Base-by-base conservation (phyloP, 2,797 vertebrate species). In the Pristis pectinata region DNA sequence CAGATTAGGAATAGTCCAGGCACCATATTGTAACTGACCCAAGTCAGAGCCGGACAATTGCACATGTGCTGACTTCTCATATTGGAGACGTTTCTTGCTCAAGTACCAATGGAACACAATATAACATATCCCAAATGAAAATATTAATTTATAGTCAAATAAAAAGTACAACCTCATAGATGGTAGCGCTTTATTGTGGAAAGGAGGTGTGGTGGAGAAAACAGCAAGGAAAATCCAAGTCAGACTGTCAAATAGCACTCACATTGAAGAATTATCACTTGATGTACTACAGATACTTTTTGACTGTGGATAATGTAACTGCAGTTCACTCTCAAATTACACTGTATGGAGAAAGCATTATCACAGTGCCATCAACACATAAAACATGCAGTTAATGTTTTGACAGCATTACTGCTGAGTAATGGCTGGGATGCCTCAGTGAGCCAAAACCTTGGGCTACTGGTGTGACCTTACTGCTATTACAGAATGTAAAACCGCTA, bases 321-420 rank as follows among this genome's bases (percentile, higher is more conserved):
- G 15, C 37, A 37, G 87, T 59, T 91, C 22, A 64, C 59, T 67
- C 22, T 91, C 56, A 89, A 22, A 41, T 24, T 64, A 61, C 87
- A 41, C 37, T 87, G 83, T 41, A 67, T 64, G 87, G n/a, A 67
- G 59, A 67, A 91, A 22, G 22, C 87, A 67, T 91, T 67, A 91
- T 91, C 61, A 67, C 59, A 67, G 87, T 9, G 64, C 87, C 61
- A 64, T 67, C 59, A 91, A 67, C n/a, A 67, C 87, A 91, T 24
- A 91, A 67, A 61, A 91, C 19, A 11, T 61, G 10, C 59, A 24
- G 87, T 91, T 91, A 41, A 37, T 91, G 61, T 91, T 91, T 91
- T 91, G 87, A 91, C 61, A 67, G n/a, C n/a, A 91, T 89, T 89
- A 64, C 34, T 89, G 59, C 85, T 17, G 85, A 64, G 34, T 89